Base-by-base conservation (phyloP, 2,113 vertebrate genomes). In the Anser cygnoides region DNA sequence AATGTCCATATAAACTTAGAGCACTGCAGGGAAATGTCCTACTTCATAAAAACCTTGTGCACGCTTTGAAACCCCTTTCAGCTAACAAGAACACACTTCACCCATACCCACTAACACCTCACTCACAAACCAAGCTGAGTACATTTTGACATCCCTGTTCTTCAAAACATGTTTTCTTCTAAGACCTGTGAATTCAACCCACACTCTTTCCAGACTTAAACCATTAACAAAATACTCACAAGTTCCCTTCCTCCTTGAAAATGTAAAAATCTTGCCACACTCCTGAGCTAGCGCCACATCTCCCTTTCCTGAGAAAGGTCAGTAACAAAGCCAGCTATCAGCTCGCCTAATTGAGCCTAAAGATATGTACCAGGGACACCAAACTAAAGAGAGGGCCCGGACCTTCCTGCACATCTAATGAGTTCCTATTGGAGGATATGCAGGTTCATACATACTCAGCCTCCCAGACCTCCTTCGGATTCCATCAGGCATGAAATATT, bases 51-150 rank as follows among this genome's bases (percentile, higher is more conserved):
- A 91, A 75, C 35, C 26, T 90, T 52, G 25, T 1, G 19, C 43
- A 5, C 4, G 9, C 13, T 54, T 59, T 37, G 37, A 96, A 90
- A 81, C 50, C 15, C 37, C 46, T 44, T 37, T 46, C 46, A 31
- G 46, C 41, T 84, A 86, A 71, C 25, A 70, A 44, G 43, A 90
- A 28, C 0, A 0, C 0, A 2, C n/a, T 68, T 54, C 6, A 0
- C 23, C 63, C 37, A 43, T 12, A 63, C 15, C 22, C 68, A 89
- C 46, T 17, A 61, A 68, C 33, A 49, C 11, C 26, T 16, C 5
- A 23, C 44, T 77, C 37, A 62, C 23, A 54, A 54, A 15, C 8
- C 49, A 70, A 62, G 22, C 3, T 3, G 1, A 84, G 15, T 10
- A 72, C 26, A 57, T 61, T 89, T 49, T 93, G 58, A 65, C 9